Conservation (phyloP, 1,140 invertebrate species). For the Holcopasites calliopsidis region DNA sequence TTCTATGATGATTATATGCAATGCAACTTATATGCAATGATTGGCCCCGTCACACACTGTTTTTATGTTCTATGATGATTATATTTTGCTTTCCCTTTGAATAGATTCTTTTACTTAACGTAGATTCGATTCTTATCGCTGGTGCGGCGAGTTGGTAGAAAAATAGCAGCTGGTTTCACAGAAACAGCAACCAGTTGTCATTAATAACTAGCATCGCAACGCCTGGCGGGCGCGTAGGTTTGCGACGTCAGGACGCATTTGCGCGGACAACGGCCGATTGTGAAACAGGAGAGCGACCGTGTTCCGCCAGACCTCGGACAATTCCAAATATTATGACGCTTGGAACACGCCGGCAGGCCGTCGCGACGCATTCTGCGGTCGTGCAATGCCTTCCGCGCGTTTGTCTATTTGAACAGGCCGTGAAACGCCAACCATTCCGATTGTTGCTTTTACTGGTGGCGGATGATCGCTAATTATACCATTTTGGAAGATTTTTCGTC, state of each 20-base stretch:
- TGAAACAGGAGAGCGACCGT: not conserved
- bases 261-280: constrained; percentile 28
- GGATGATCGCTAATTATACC: not conserved
- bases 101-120: not conserved
- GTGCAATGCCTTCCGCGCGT: constrained; percentile 33
- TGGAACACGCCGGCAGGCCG: constrained; percentile 18
- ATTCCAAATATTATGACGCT: constrained; percentile 47
- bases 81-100: too few species aligned
- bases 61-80: too few species aligned
- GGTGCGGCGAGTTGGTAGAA: not conserved
- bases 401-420: constrained; percentile 38
- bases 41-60: too few species aligned
- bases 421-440: constrained; percentile 3
- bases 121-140: not conserved
- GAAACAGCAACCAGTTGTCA: too few species aligned
- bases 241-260: constrained; percentile 22
- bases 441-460: not conserved
- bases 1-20: too few species aligned
- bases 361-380: constrained; percentile 31
- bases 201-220: constrained; percentile 19
- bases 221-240: constrained; percentile 1
- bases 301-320: constrained; percentile 37
- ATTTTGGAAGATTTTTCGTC: not conserved
- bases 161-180: not conserved
- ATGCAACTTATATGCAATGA: too few species aligned